Percentiles rank a stretch among this genome's conserved stretches.
These are phyloP conservation scores for Panthera tigris DNA, from an alignment of 2,113 vertebrate species.

Conservation along the genomic window DNA sequence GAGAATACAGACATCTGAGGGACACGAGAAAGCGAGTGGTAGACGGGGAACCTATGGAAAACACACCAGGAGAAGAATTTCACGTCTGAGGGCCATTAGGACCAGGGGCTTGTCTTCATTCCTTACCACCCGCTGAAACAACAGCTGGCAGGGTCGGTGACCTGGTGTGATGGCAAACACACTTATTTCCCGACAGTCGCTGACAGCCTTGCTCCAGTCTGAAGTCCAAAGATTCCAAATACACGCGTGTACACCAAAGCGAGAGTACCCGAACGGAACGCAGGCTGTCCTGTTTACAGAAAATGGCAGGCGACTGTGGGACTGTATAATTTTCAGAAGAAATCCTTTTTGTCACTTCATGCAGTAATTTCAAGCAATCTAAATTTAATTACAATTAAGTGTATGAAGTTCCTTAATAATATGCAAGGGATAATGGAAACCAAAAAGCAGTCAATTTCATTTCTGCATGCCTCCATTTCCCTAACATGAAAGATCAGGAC, in stretches of 20 bases:
- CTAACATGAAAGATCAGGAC: background rate
- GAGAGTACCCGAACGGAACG: background rate
- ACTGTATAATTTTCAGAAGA: background rate
- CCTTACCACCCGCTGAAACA: background rate
- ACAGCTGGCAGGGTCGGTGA: conserved; percentile 40
- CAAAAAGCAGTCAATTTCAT: background rate
- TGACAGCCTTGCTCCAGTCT: background rate
- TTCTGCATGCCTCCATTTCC: conserved; percentile 38
- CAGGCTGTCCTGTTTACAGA: background rate
- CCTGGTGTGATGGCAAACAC: conserved; percentile 20
- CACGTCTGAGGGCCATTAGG: background rate
- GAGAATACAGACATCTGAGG: background rate
- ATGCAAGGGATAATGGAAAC: background rate
- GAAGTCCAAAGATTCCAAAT: conserved; percentile 25
- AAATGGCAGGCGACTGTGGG: background rate
- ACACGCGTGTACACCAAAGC: background rate
- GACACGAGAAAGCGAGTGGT: background rate
- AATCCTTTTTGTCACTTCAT: background rate
- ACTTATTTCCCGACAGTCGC: background rate
- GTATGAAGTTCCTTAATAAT: background rate
- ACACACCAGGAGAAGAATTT: background rate
- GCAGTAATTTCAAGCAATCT: background rate
- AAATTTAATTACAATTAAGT: background rate
- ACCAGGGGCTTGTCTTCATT: background rate
- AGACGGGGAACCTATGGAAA: background rate